Conservation (phyloP, 2,113 vertebrate species). For the Nerophis ophidion region DNA sequence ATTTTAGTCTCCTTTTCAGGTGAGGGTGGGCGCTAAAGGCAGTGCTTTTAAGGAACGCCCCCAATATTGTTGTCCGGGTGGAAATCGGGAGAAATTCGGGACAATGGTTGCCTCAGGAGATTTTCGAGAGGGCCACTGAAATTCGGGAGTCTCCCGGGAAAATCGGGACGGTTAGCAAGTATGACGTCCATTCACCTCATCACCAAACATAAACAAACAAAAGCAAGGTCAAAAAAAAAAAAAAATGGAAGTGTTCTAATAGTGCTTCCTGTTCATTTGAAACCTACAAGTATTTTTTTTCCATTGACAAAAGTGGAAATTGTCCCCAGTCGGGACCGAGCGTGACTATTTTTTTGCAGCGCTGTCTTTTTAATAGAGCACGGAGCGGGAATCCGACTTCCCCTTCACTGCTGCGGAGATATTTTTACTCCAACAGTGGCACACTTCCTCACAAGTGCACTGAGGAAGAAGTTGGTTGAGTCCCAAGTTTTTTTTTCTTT, state of each 20-base stretch:
- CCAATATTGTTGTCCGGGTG: no score
- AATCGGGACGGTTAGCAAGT: no score
- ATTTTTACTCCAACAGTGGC: constrained; percentile 46
- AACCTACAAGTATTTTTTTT: constrained; percentile 22
- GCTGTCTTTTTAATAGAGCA: constrained; percentile 33
- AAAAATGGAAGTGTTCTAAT: background rate
- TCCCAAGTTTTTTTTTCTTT: constrained; percentile 9
- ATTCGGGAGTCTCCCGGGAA: no score
- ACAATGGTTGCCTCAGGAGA: no score
- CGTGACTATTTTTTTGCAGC: constrained; percentile 24
- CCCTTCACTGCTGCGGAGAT: constrained; percentile 45
- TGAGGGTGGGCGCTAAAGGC: no score
- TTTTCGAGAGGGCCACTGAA: no score
- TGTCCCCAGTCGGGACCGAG: constrained; percentile 30
- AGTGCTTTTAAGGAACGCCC: no score
- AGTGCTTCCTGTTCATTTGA: constrained; percentile 10
- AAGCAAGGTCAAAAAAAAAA: no score
- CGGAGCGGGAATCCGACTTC: constrained; percentile 50
- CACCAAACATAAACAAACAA: no score
- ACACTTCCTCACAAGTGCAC: constrained; percentile 37
- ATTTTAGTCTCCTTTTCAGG: no score
- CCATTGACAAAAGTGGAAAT: constrained; percentile 44
- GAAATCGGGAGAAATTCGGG: no score
- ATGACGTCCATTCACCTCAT: no score
- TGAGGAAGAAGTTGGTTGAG: constrained; percentile 30